Conservation (phyloP, 2,888 invertebrate genomes). For the Steinernema carpocapsae region DNA sequence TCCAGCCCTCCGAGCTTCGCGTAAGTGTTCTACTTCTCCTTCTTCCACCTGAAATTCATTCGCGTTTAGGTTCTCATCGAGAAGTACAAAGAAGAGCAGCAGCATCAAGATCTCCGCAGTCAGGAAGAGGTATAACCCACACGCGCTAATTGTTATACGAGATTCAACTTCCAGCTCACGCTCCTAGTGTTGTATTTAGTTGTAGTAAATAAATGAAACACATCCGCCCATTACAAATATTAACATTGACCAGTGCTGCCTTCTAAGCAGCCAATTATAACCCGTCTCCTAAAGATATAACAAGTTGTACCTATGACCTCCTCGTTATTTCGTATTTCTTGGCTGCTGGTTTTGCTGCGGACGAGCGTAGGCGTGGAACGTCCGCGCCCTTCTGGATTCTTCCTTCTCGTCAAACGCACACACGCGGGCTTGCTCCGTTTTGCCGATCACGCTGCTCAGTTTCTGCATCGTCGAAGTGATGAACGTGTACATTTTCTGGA, state of each 20-base stretch:
- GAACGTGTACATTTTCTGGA: neutral
- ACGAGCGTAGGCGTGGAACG: constrained; percentile 11
- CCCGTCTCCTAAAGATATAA: no score
- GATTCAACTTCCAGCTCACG: no score
- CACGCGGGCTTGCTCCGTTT: constrained; percentile 4
- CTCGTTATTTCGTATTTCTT: neutral
- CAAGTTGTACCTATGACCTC: no score
- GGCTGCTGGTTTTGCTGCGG: neutral
- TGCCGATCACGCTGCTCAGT: neutral
- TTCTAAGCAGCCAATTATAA: no score
- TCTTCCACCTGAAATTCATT: neutral
- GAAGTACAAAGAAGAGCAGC: neutral
- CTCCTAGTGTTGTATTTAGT: no score
- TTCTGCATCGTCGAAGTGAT: neutral
- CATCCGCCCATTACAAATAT: no score
- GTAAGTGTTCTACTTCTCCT: neutral
- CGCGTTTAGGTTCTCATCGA: neutral
- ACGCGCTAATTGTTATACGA: no score
- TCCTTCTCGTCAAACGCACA: neutral
- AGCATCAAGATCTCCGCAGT: neutral
- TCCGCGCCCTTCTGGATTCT: constrained; percentile 3
- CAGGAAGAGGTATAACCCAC: neutral
- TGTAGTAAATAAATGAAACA: no score
- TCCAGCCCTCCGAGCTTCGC: neutral
- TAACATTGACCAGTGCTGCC: no score